Conservation (phyloP, 23 tunicate genomes). For the Phallusia fumigata region DNA sequence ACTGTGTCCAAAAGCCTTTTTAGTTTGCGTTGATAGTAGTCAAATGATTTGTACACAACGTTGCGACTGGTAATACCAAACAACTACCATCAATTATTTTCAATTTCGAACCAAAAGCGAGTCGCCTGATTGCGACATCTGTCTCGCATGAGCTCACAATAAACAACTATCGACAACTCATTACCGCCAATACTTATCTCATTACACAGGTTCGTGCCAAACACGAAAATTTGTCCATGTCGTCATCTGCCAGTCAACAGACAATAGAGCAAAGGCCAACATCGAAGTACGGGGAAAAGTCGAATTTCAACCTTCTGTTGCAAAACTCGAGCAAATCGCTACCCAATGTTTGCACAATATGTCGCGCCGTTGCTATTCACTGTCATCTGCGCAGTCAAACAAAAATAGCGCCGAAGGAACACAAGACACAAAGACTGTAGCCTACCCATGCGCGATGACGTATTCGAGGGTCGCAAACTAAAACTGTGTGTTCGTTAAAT, state of each 20-base stretch:
- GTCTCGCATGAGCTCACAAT: background rate
- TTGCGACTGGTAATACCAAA: too few relatives aligned
- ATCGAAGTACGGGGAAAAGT: background rate
- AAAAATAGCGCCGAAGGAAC: background rate
- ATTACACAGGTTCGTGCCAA: background rate
- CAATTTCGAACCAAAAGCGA: too few relatives aligned
- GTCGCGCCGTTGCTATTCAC: background rate
- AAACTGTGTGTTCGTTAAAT: too few relatives aligned
- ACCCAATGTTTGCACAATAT: slow-evolving; percentile 6
- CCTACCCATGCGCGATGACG: too few relatives aligned
- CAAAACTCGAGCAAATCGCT: background rate
- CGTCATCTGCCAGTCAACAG: background rate
- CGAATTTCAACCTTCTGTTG: background rate
- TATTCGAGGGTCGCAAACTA: too few relatives aligned
- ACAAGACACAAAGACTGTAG: background rate
- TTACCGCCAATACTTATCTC: background rate
- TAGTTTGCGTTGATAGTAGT: too few relatives aligned
- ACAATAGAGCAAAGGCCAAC: background rate
- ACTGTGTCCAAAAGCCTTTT: too few relatives aligned
- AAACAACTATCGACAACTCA: background rate
- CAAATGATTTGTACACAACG: too few relatives aligned
- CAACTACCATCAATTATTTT: too few relatives aligned
- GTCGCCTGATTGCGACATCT: too few relatives aligned
- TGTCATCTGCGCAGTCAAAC: background rate
- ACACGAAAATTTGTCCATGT: background rate